Conservation (phyloP, 2,113 vertebrate genomes). For the Bolborhynchus lineola region DNA sequence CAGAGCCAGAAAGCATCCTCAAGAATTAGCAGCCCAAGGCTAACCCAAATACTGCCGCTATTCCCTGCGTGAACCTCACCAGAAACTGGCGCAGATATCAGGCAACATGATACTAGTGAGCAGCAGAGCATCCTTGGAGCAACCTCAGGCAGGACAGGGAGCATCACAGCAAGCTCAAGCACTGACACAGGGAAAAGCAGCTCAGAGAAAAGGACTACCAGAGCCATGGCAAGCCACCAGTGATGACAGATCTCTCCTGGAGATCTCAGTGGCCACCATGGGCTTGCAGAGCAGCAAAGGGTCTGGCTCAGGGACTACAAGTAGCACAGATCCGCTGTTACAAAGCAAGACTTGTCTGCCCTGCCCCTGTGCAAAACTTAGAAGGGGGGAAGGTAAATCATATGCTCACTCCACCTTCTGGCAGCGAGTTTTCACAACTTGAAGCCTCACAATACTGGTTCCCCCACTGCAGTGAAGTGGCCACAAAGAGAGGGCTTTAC, state of each 20-base stretch:
- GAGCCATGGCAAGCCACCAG: not conserved
- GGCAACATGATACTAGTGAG: not conserved
- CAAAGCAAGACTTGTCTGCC: not conserved
- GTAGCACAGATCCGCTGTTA: not conserved
- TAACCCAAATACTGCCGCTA: not conserved
- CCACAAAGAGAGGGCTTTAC: not conserved
- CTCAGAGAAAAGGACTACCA: not conserved
- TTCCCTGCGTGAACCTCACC: not conserved
- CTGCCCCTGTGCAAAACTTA: not conserved
- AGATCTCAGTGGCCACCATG: accelerated
- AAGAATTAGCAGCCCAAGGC: not conserved
- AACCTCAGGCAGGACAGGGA: not conserved
- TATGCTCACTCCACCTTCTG: not conserved
- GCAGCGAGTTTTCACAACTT: not conserved
- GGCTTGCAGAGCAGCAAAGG: not conserved
- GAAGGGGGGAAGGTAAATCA: not conserved
- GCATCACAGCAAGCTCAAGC: not conserved
- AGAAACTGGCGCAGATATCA: not conserved
- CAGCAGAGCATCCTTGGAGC: not conserved
- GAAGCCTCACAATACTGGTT: not conserved
- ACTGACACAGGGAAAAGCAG: not conserved
- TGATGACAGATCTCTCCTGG: not conserved
- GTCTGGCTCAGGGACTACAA: not conserved
- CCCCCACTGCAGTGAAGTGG: not conserved
- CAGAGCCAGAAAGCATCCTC: not conserved